Conservation (phyloP, 35 echinoderm and acorn worm genomes). For the Apostichopus parvimensis region DNA sequence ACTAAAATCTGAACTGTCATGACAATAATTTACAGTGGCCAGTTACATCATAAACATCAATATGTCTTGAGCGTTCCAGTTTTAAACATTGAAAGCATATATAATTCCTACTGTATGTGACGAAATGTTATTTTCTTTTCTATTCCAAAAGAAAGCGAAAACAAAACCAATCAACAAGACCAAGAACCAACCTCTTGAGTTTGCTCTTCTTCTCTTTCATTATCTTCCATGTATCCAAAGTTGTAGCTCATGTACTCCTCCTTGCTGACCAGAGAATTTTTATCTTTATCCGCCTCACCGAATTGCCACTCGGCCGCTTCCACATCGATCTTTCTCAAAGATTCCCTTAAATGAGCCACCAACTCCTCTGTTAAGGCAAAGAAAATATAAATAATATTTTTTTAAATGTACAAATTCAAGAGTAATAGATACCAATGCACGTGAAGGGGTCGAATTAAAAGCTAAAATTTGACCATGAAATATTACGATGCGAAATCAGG, state of each 20-base stretch:
- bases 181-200: conserved; percentile 22
- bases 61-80: no score
- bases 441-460: no score
- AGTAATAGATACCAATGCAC: no score
- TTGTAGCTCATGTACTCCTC: conserved; percentile 32
- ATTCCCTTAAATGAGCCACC: conserved; percentile 28
- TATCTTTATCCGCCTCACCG: conserved; percentile 30
- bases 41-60: no score
- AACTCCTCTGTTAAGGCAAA: conserved; percentile 36
- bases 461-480: no score
- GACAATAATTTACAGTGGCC: no score
- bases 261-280: neutral
- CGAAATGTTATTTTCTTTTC: no score
- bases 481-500: no score
- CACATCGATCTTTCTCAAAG: conserved; percentile 39
- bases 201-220: conserved; percentile 1
- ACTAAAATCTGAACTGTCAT: no score
- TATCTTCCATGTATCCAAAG: conserved; percentile 38
- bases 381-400: neutral
- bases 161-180: neutral
- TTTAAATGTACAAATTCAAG: no score
- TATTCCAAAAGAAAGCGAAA: no score
- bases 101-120: no score
- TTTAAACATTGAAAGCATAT: neutral
- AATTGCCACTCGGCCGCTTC: conserved; percentile 47